Conservation (phyloP, 1,140 invertebrate species). For the Aphelinus atriplicis region DNA sequence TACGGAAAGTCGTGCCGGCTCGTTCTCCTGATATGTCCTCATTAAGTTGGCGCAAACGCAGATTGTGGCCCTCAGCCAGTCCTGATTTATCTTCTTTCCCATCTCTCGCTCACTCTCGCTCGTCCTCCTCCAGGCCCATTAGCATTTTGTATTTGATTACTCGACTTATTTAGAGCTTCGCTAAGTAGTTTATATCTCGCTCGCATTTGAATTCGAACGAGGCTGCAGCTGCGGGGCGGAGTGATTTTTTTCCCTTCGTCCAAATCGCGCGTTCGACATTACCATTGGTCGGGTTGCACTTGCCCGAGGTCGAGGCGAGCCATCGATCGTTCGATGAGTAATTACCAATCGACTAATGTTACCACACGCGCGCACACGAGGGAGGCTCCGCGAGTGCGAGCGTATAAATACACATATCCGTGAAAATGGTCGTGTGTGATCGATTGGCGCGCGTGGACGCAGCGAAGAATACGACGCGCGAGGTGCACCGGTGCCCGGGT, state of each 20-base stretch:
- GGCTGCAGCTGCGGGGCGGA: neutral
- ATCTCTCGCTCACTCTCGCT: neutral
- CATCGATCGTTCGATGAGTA: too few relatives aligned
- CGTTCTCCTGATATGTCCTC: constrained; percentile 12
- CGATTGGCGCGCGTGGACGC: too few relatives aligned
- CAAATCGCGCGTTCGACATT: neutral
- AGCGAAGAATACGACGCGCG: too few relatives aligned
- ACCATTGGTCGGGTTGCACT: too few relatives aligned
- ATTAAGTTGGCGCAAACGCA: constrained; percentile 16
- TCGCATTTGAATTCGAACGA: neutral
- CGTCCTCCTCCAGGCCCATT: constrained; percentile 6
- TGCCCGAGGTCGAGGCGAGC: too few relatives aligned
- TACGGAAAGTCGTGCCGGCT: neutral
- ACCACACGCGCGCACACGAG: too few relatives aligned
- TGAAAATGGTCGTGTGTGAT: too few relatives aligned
- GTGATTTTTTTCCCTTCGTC: neutral
- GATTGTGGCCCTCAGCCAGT: constrained; percentile 17
- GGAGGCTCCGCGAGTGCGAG: too few relatives aligned
- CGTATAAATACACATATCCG: too few relatives aligned
- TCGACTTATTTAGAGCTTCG: constrained; percentile 24
- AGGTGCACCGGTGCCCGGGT: neutral
- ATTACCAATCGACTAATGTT: too few relatives aligned
- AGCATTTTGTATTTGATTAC: constrained; percentile 32
- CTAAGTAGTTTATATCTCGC: neutral
- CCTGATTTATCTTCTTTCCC: constrained; percentile 13